Percentiles rank a stretch among this genome's conserved stretches.
These are phyloP conservation scores for Vidua chalybeata DNA, from an alignment of 2,113 vertebrate species.

Conservation along the genomic window DNA sequence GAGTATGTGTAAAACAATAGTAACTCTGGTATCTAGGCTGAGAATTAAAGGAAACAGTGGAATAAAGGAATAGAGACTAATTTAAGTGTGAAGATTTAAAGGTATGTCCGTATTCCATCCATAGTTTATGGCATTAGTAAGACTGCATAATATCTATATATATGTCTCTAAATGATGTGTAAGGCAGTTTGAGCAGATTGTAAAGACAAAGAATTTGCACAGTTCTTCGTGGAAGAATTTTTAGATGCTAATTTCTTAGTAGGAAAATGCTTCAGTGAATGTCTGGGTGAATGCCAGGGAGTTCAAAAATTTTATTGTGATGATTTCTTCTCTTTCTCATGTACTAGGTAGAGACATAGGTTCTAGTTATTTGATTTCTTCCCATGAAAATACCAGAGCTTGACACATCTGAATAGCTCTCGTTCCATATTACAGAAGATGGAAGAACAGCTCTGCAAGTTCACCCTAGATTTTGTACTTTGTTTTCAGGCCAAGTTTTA, in stretches of 20 bases:
- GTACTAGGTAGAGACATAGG: not conserved
- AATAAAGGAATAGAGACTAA: not conserved
- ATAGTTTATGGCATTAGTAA: not conserved
- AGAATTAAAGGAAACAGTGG: not conserved
- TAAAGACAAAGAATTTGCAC: not conserved
- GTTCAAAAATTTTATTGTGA: not conserved
- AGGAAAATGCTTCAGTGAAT: not conserved
- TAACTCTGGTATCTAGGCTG: not conserved
- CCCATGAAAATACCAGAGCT: not conserved
- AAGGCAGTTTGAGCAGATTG: not conserved
- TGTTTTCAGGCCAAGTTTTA: not conserved
- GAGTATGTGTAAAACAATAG: not conserved
- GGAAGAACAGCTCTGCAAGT: not conserved
- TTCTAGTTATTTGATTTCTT: not conserved
- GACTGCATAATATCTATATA: not conserved
- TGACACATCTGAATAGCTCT: not conserved
- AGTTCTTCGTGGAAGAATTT: not conserved
- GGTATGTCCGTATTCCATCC: rapidly evolving
- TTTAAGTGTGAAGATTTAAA: not conserved
- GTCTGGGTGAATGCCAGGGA: not conserved
- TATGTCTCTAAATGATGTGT: not conserved
- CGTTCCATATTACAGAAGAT: not conserved
- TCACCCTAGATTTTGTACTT: not conserved
- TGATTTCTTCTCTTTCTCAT: not conserved
- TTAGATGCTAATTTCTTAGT: not conserved